Percentiles rank a stretch among this genome's conserved stretches.
These are phyloP conservation scores for Sphenopsis melanotis DNA, from an alignment of 2,797 vertebrate genomes.

Conservation along the genomic window DNA sequence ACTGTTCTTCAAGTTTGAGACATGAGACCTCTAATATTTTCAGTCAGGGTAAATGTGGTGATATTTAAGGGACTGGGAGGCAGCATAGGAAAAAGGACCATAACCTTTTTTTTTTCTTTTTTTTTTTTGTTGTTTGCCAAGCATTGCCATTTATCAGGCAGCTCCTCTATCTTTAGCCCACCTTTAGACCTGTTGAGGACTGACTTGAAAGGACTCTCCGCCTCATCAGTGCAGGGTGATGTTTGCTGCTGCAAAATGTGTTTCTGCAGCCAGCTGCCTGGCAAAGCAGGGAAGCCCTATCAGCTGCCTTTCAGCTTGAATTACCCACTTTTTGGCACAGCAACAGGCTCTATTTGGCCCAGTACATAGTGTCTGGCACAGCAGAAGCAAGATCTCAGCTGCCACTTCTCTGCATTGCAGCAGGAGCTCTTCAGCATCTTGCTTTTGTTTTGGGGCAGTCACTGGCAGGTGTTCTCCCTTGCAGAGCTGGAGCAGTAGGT, in stretches of 20 bases:
- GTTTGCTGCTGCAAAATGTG: not conserved
- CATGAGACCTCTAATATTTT: not conserved
- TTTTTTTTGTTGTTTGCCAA: not conserved
- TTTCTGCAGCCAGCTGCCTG: not conserved
- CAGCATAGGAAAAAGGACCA: not conserved
- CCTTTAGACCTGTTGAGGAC: not conserved
- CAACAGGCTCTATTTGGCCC: not conserved
- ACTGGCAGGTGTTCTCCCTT: not conserved
- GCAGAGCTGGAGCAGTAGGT: not conserved
- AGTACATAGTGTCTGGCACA: not conserved
- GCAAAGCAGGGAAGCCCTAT: not conserved
- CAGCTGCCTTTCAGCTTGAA: constrained; percentile 10
- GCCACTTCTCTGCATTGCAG: not conserved
- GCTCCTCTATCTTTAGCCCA: not conserved
- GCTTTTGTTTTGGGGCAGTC: not conserved
- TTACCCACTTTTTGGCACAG: not conserved
- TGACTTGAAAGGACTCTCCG: not conserved
- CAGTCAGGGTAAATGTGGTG: not conserved
- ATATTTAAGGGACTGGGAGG: not conserved
- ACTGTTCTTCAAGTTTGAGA: not conserved
- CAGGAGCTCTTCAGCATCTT: not conserved
- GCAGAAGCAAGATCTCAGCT: not conserved
- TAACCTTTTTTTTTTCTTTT: not conserved
- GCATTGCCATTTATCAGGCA: not conserved
- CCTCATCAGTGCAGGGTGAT: not conserved